Percentiles rank a stretch among this genome's conserved stretches.
Conservation (phyloP, 2,113 vertebrate genomes). For the Ramphastos sulfuratus region DNA sequence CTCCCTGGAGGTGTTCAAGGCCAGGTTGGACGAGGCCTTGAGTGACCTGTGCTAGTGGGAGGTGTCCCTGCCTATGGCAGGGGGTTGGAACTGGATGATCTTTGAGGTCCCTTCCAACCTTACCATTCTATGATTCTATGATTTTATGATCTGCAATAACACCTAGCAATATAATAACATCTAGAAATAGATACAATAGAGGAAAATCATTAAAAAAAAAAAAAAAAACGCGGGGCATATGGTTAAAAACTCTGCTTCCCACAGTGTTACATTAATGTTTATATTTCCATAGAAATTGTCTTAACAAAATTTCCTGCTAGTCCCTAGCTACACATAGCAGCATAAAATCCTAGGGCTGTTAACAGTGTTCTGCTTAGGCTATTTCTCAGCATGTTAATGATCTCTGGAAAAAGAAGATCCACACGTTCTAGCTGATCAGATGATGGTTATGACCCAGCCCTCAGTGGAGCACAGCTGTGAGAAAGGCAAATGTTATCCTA, state of each 20-base stretch:
- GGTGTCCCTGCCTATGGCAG: too few relatives aligned
- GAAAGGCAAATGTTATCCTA: not conserved
- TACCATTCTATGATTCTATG: too few relatives aligned
- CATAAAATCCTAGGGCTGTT: not conserved
- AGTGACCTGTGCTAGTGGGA: too few relatives aligned
- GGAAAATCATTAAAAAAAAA: not conserved
- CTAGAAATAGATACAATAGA: not conserved
- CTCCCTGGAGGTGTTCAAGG: too few relatives aligned
- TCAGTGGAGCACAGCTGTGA: not conserved
- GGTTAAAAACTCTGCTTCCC: not conserved
- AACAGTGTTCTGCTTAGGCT: not conserved
- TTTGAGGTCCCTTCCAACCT: too few relatives aligned
- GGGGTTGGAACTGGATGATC: too few relatives aligned
- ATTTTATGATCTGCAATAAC: not conserved
- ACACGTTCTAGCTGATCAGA: not conserved
- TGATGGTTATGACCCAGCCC: not conserved
- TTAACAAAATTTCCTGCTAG: not conserved
- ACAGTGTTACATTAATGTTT: not conserved
- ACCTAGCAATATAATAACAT: not conserved
- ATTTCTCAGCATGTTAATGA: not conserved
- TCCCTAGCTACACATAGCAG: not conserved
- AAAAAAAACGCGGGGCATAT: not conserved
- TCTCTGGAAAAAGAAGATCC: constrained; percentile 16
- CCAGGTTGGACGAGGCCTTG: too few relatives aligned
- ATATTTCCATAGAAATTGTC: not conserved